Percentiles rank a stretch among this genome's conserved stretches.
These are phyloP conservation scores for Semaprochilodus insignis DNA, from an alignment of 2,797 vertebrate species.

Conservation along the genomic window DNA sequence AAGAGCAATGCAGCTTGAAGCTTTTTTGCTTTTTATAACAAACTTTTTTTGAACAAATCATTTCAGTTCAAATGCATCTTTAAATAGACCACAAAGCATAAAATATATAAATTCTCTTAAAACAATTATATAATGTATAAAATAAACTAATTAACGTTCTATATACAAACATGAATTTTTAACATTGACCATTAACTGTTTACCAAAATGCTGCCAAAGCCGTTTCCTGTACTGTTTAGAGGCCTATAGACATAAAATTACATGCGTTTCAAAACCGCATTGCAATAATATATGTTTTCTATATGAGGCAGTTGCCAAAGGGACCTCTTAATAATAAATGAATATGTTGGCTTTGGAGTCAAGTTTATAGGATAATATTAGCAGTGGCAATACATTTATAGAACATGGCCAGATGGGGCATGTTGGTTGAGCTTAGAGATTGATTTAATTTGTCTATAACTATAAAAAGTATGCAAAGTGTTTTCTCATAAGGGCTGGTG, in stretches of 20 bases:
- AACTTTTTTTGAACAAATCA: no score
- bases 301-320: neutral
- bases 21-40: no score
- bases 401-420: slow-evolving; percentile 14
- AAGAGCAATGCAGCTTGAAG: no score
- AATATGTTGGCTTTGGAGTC: neutral
- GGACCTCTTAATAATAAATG: neutral
- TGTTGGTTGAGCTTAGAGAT: neutral
- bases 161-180: no score
- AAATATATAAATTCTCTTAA: no score
- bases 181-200: no score
- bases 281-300: neutral
- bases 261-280: neutral
- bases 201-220: no score
- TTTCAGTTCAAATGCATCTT: no score
- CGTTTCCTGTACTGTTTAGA: no score
- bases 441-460: neutral
- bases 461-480: neutral
- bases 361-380: slow-evolving; percentile 13
- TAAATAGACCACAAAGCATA: no score
- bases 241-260: neutral
- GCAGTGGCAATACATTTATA: slow-evolving; percentile 15
- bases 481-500: slow-evolving; percentile 1
- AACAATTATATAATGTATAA: no score
- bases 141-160: no score